A percentile compares a stretch with the other conserved stretches of the same genome.
These are phyloP conservation scores for Drosophila nigrodunni DNA, from an alignment of 1,140 invertebrate species.

Conservation along the genomic window DNA sequence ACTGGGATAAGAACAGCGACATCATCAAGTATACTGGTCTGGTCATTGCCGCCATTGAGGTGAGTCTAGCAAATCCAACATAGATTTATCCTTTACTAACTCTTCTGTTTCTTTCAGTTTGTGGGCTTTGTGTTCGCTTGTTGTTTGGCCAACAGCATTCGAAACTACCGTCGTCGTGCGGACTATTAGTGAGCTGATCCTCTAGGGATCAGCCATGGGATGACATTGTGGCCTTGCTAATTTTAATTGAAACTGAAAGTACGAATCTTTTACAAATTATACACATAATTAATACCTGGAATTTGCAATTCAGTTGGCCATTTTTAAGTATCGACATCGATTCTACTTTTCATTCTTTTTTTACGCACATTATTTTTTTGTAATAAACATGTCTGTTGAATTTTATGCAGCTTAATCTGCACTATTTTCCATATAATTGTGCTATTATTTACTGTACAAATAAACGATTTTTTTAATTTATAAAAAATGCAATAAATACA, in stretches of 20 bases:
- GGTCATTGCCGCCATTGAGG: constrained; percentile 89
- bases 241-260: constrained; percentile 76
- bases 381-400: constrained; percentile 17
- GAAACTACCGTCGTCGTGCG: constrained; percentile 89
- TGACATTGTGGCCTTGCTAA: constrained; percentile 53
- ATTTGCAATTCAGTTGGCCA: constrained; percentile 62
- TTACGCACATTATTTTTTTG: constrained; percentile 7
- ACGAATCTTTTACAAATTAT: constrained; percentile 62
- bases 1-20: constrained; percentile 85
- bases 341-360: not conserved
- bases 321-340: constrained; percentile 33
- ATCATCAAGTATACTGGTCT: constrained; percentile 88
- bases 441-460: constrained; percentile 72
- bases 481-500: constrained; percentile 69
- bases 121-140: constrained; percentile 95
- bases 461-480: constrained; percentile 52
- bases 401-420: constrained; percentile 48
- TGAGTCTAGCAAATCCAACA: constrained; percentile 55
- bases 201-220: not conserved
- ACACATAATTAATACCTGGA: constrained; percentile 19
- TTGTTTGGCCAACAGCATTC: constrained; percentile 94
- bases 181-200: constrained; percentile 85
- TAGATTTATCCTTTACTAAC: not conserved
- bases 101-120: constrained; percentile 87
- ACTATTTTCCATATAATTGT: constrained; percentile 47